Evolutionary conservation across 2,797 vertebrate species (phyloP).

Genomic region (Margarornis squamiger): DNA sequence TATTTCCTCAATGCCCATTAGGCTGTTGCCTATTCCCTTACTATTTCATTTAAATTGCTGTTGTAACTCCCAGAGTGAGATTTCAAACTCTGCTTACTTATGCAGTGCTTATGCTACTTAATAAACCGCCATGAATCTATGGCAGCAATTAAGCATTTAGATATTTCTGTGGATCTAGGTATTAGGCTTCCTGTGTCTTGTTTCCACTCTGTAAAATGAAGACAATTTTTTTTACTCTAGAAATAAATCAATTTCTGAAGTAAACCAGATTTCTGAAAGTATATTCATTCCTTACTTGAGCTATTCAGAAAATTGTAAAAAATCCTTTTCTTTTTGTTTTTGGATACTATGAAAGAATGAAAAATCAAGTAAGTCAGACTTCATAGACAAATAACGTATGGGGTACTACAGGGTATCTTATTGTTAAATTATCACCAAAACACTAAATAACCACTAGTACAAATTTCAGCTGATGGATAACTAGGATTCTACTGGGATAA

Average conservation of each 20-base stretch:
- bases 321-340: neutral
- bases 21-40: neutral
- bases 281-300: neutral
- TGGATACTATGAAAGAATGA: neutral
- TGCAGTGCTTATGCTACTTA: neutral
- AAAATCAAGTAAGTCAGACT: neutral
- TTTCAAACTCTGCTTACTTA: neutral
- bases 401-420: neutral
- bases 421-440: neutral
- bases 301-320: neutral
- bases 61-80: neutral
- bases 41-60: neutral
- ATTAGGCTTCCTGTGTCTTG: neutral
- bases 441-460: neutral
- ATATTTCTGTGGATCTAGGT: neutral
- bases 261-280: neutral
- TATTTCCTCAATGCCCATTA: neutral
- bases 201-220: neutral
- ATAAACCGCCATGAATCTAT: neutral
- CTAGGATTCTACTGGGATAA: neutral
- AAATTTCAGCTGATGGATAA: neutral
- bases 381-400: neutral
- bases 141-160: rapidly evolving
- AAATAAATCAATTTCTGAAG: neutral
- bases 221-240: neutral